These are phyloP conservation scores for Pyrgilauda ruficollis DNA, from an alignment of 2,113 vertebrate species.

Conservation along the genomic window DNA sequence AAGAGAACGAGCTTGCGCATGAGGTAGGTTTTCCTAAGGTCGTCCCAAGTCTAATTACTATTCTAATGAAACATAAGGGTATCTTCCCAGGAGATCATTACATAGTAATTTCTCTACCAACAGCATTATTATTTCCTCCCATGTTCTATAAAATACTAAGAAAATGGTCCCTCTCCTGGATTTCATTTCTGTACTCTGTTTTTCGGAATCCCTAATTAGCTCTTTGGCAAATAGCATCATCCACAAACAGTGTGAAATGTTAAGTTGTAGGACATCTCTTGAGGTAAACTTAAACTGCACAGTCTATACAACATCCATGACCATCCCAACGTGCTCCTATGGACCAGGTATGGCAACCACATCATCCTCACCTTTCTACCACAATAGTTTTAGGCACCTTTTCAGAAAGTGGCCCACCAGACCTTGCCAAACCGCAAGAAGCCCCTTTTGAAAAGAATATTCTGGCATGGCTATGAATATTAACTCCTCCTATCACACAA, in stretches of 20 bases:
- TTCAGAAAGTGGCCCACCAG: neutral
- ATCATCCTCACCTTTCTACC: neutral
- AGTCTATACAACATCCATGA: neutral
- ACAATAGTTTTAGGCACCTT: neutral
- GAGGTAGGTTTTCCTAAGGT: slow-evolving; percentile 73
- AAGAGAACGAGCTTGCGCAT: slow-evolving; percentile 25
- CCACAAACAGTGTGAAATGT: slow-evolving; percentile 54
- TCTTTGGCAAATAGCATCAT: slow-evolving; percentile 62
- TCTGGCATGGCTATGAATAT: neutral
- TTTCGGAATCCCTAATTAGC: slow-evolving; percentile 69
- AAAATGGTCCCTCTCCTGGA: slow-evolving; percentile 70
- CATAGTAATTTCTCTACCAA: slow-evolving; percentile 76
- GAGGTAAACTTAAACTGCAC: slow-evolving; percentile 38
- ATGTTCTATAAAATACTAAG: slow-evolving; percentile 72
- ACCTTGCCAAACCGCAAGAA: neutral
- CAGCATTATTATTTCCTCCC: slow-evolving; percentile 69
- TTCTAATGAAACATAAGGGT: slow-evolving; percentile 79
- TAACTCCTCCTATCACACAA: neutral
- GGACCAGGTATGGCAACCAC: neutral
- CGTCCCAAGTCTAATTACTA: slow-evolving; percentile 76
- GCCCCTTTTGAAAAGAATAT: neutral
- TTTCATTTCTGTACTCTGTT: slow-evolving; percentile 69
- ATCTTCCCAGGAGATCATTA: slow-evolving; percentile 78
- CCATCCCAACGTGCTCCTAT: neutral
- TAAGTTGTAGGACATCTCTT: slow-evolving; percentile 51